Conservation (phyloP, 2,797 vertebrate genomes). For the Chrysocyon brachyurus region DNA sequence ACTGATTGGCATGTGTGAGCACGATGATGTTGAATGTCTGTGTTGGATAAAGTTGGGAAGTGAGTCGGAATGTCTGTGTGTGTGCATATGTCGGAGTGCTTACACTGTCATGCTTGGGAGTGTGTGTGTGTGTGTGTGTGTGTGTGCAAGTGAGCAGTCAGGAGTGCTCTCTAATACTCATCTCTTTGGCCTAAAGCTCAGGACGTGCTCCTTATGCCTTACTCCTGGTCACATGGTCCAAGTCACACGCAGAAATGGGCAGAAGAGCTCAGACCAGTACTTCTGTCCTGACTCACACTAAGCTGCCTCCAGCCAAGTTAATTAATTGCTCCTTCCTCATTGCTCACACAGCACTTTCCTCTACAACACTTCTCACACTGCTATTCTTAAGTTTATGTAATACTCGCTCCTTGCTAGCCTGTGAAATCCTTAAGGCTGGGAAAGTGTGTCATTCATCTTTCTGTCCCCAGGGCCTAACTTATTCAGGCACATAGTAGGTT, state of each 20-base stretch:
- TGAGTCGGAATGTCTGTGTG: not conserved
- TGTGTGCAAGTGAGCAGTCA: not conserved
- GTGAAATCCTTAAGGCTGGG: not conserved
- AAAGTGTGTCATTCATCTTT: not conserved
- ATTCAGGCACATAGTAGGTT: not conserved
- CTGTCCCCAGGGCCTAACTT: not conserved
- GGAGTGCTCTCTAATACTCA: not conserved
- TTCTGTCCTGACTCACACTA: constrained; percentile 36
- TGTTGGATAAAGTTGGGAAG: not conserved
- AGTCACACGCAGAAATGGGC: constrained; percentile 34
- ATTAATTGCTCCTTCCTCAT: not conserved
- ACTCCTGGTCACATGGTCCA: not conserved
- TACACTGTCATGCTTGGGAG: too few species aligned
- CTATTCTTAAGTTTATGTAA: not conserved
- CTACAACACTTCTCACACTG: not conserved
- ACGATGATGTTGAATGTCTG: not conserved
- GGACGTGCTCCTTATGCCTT: not conserved
- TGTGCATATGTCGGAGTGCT: too few species aligned
- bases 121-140: too few species aligned
- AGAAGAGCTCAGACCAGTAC: not conserved
- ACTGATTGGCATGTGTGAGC: not conserved
- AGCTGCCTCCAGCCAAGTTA: not conserved
- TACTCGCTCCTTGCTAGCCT: not conserved
- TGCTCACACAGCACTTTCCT: not conserved
- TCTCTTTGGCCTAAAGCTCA: not conserved